These are phyloP conservation scores for Fistularia commersonii DNA, from an alignment of 2,797 vertebrate genomes.

Conservation along the genomic window DNA sequence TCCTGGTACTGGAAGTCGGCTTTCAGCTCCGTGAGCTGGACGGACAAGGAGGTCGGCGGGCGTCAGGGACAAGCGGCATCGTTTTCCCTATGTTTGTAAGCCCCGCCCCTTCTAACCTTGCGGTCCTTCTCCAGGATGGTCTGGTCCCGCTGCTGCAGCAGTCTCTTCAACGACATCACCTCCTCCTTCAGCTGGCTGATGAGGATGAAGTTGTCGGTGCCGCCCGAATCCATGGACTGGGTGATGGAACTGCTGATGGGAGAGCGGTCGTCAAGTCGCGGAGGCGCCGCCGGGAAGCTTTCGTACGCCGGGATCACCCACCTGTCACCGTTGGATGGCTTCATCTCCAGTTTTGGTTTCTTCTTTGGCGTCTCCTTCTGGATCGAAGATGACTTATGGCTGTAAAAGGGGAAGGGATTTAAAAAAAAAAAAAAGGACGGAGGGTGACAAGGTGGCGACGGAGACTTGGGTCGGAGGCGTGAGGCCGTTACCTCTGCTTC, in stretches of 20 bases:
- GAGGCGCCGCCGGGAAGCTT: too few relatives aligned
- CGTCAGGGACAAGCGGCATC: background rate
- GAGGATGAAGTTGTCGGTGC: conserved; percentile 98
- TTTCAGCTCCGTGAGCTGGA: conserved; percentile 92
- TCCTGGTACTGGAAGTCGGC: conserved; percentile 99
- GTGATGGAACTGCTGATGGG: conserved; percentile 93
- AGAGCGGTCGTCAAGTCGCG: too few relatives aligned
- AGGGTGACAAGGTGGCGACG: too few relatives aligned
- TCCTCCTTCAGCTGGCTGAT: conserved; percentile 99
- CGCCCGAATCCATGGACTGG: conserved; percentile 97
- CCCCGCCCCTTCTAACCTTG: conserved; percentile 78
- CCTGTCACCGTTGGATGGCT: conserved; percentile 99
- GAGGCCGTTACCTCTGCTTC: conserved; percentile 99
- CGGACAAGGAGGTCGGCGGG: conserved; percentile 10
- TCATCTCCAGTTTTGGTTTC: conserved; percentile 99
- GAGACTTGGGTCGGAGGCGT: conserved; percentile 14
- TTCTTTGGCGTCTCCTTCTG: conserved; percentile 99
- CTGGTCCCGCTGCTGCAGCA: conserved; percentile 96
- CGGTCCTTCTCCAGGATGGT: conserved; percentile 97
- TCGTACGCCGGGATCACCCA: too few relatives aligned
- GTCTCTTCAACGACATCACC: conserved; percentile 96
- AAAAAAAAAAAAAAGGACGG: conserved; percentile 11
- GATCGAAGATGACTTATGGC: conserved; percentile 98
- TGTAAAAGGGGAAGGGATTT: conserved; percentile 54
- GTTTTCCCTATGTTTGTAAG: background rate